Base-by-base conservation (phyloP, 2,888 invertebrate genomes). In the Abscondita cerata region DNA sequence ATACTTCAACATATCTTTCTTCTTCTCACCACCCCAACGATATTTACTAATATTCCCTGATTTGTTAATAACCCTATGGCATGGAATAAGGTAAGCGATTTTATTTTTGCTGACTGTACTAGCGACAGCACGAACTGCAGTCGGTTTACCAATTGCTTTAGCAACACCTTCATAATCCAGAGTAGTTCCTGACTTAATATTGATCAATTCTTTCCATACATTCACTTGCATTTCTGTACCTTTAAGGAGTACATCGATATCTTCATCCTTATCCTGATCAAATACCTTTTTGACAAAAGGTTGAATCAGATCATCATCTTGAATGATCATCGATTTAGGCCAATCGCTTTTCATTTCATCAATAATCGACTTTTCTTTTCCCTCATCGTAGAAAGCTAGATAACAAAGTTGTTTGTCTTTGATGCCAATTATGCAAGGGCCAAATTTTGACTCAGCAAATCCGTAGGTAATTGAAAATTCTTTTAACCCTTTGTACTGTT, bases 1-100 rank as follows among this genome's bases (percentile, higher is more conserved):
- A 56, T 71, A 67, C 18, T 69, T 59, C 38, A 80, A 69, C 67
- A 80, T 72, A 40, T 68, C 62, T 51, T 70, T 48, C 60, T 80
- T 80, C 18, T 74, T 69, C 11, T 76, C 68, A 2, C 67, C 63
- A 2, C 80, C 80, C 68, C 75, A 73, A 16, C 71, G 68, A 60
- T 77, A 80, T 56, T 76, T 76, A 36, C 74, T 72, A n/a, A 76
- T 52, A 12, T 68, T 64, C 1, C 77, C 77, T 56, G 67, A 68
- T 64, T 79, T 80, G 20, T 71, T 68, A 12, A 80, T 76, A 9
- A 80, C 76, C 31, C 79, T 66, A 63, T 80, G 80, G 54, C 80
- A 80, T 0, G 80, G 80, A 16, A 80, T 70, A 12, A 80, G 67
- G 67, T 75, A 79, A 0, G 75, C 70, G 61, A 80, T 68, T 48